Percentiles rank a stretch among this genome's conserved stretches.
Evolutionary conservation across 2,888 invertebrate species (phyloP).

Genomic region (Limnephilus lunatus): DNA sequence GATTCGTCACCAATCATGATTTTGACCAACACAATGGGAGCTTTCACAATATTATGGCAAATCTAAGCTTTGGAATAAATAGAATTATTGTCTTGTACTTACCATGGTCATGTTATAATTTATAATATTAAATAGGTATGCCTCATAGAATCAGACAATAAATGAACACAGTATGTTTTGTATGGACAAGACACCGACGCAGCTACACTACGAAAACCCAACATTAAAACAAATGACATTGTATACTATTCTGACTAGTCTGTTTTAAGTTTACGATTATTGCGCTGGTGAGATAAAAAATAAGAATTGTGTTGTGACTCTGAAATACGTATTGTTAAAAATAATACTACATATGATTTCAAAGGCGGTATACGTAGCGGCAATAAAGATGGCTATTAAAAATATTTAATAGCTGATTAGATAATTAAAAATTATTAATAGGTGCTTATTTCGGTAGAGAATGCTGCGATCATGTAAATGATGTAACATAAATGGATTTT

Average conservation of each 20-base stretch:
- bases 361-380: neutral
- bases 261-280: neutral
- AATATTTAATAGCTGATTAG: neutral
- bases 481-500: neutral
- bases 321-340: slow-evolving; percentile 23
- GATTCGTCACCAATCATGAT: slow-evolving; percentile 21
- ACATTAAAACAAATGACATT: slow-evolving; percentile 15
- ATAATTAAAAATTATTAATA: slow-evolving; percentile 7
- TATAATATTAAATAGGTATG: no score
- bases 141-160: no score
- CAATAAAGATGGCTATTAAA: slow-evolving; percentile 30
- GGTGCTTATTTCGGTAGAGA: slow-evolving; percentile 4
- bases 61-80: neutral
- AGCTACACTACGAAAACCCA: neutral
- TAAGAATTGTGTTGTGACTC: neutral
- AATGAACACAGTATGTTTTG: no score
- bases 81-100: neutral
- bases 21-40: neutral
- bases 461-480: neutral
- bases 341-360: slow-evolving; percentile 5
- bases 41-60: slow-evolving; percentile 13
- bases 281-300: neutral
- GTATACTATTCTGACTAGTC: neutral
- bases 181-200: slow-evolving; percentile 4
- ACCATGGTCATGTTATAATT: no score